Conservation (phyloP, 1,140 invertebrate species). For the Drosophila santomea region DNA sequence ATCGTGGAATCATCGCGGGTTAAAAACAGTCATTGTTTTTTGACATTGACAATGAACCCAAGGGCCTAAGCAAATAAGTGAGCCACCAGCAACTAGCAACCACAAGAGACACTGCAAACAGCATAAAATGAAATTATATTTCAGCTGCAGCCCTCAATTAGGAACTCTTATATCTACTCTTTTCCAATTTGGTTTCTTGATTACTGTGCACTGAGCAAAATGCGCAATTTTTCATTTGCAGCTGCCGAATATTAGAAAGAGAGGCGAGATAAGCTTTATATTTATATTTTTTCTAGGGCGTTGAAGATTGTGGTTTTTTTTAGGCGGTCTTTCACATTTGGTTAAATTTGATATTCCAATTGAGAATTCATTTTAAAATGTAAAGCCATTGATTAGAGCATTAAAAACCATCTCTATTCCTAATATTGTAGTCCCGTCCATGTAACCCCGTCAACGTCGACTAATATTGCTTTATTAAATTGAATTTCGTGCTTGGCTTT, state of each 20-base stretch:
- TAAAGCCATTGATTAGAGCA: too few species aligned
- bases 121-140: conserved; percentile 41
- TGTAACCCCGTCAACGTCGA: conserved; percentile 1
- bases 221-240: conserved; percentile 11
- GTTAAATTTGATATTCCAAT: background rate
- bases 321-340: too few species aligned
- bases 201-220: conserved; percentile 24
- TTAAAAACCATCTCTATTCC: too few species aligned
- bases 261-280: too few species aligned
- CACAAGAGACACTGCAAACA: background rate
- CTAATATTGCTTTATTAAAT: conserved; percentile 58
- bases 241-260: conserved; percentile 15
- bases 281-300: conserved; percentile 2
- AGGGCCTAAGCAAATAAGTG: conserved; percentile 22
- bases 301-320: conserved; percentile 1
- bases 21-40: conserved; percentile 57
- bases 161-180: conserved; percentile 40
- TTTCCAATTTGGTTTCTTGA: conserved; percentile 4
- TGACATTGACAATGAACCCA: conserved; percentile 77
- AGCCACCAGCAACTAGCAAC: background rate
- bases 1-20: conserved; percentile 56
- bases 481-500: conserved; percentile 57
- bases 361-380: too few species aligned
- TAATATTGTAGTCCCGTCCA: background rate
- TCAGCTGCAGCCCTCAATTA: conserved; percentile 59